A percentile compares a stretch with the other conserved stretches of the same genome.
Evolutionary conservation across 2,113 vertebrate genomes (phyloP).

Genomic region (Oryzias woworae): DNA sequence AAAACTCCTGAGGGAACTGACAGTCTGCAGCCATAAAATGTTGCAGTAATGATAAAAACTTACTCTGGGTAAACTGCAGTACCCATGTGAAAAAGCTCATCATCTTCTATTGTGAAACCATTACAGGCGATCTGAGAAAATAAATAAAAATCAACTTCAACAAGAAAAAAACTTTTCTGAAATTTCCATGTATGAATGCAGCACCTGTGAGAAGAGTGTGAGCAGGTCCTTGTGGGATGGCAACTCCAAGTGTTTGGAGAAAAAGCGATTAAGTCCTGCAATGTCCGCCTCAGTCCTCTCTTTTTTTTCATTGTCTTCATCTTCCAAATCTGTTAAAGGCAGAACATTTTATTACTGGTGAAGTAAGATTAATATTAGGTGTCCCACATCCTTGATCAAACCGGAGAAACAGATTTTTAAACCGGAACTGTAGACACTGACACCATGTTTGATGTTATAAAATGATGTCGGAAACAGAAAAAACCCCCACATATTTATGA

Average conservation of each 20-base stretch:
- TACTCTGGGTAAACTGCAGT: constrained; percentile 97
- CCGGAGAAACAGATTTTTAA: no score
- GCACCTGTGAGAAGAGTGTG: constrained; percentile 92
- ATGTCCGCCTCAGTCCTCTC: constrained; percentile 87
- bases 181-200: neutral
- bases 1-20: neutral
- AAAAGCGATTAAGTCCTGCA: constrained; percentile 89
- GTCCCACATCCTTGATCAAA: no score
- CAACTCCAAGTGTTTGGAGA: constrained; percentile 90
- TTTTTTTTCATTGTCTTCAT: constrained; percentile 90
- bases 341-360: neutral
- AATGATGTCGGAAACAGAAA: no score
- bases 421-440: no score
- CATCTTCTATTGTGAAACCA: constrained; percentile 96
- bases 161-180: neutral
- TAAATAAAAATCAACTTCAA: neutral
- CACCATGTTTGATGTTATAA: no score
- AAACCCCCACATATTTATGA: no score
- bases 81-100: constrained; percentile 92
- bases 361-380: no score
- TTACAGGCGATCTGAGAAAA: constrained; percentile 90
- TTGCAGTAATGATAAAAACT: constrained; percentile 22
- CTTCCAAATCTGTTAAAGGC: constrained; percentile 83
- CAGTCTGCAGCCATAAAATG: neutral
- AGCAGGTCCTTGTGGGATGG: constrained; percentile 83